Conservation (phyloP, 2,113 vertebrate genomes). For the Coreoperca whiteheadi region DNA sequence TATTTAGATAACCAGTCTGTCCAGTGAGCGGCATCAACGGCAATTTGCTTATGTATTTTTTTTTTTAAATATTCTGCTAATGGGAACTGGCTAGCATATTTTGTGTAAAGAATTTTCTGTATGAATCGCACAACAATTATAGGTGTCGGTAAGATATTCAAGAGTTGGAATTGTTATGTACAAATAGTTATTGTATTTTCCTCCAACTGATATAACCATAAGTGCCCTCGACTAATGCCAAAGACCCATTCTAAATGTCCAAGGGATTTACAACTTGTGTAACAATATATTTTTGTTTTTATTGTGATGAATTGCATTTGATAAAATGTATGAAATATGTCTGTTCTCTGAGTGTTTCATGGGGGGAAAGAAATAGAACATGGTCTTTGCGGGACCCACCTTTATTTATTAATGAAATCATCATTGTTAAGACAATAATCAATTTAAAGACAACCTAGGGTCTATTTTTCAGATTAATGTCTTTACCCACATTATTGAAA, state of each 20-base stretch:
- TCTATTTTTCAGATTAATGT: background rate
- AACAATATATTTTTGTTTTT: constrained; percentile 40
- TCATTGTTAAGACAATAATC: background rate
- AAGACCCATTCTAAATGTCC: constrained; percentile 34
- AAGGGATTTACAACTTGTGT: constrained; percentile 32
- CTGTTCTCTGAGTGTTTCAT: constrained; percentile 4
- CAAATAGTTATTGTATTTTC: constrained; percentile 22
- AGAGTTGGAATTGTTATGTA: constrained; percentile 8
- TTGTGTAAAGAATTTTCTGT: constrained; percentile 4
- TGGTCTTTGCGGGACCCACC: background rate
- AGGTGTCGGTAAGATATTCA: constrained; percentile 1
- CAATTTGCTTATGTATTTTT: constrained; percentile 55
- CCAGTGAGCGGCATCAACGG: constrained; percentile 27
- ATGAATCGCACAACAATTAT: constrained; percentile 22
- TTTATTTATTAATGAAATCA: constrained; percentile 1
- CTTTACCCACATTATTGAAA: background rate
- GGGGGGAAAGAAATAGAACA: constrained; percentile 22
- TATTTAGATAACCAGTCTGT: constrained; percentile 50
- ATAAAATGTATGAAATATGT: constrained; percentile 4
- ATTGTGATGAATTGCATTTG: constrained; percentile 2
- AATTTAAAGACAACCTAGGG: background rate
- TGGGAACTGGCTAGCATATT: background rate
- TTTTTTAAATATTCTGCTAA: constrained; percentile 23
- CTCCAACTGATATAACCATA: constrained; percentile 19
- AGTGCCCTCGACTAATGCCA: constrained; percentile 59